Evolutionary conservation across 1,140 invertebrate genomes (phyloP).

Genomic region (Trichoplusia ni): DNA sequence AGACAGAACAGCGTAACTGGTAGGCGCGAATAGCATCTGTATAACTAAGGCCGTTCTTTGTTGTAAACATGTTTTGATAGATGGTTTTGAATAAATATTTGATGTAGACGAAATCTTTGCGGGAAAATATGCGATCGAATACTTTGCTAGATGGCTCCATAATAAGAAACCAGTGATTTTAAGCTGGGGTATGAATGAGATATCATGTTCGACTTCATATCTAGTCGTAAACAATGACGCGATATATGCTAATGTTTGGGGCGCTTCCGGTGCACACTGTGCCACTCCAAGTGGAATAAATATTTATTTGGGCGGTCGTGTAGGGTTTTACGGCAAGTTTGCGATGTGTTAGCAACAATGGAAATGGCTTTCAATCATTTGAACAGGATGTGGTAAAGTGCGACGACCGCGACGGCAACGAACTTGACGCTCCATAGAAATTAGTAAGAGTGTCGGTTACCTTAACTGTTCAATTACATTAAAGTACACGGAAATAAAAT

Average conservation of each 20-base stretch:
- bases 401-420: slow-evolving; percentile 61
- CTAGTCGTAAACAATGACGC: slow-evolving; percentile 32
- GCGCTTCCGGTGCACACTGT: slow-evolving; percentile 31
- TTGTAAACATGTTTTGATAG: slow-evolving; percentile 6
- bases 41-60: slow-evolving; percentile 2
- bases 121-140: slow-evolving; percentile 4
- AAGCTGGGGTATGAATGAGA: slow-evolving; percentile 5
- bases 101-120: slow-evolving; percentile 3
- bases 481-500: too few species aligned
- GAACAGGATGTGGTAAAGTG: slow-evolving; percentile 64
- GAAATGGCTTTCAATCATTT: slow-evolving; percentile 46
- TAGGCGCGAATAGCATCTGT: slow-evolving; percentile 2
- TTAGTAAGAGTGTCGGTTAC: slow-evolving; percentile 28
- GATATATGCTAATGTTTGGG: slow-evolving; percentile 34
- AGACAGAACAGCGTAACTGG: neutral
- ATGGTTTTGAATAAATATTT: slow-evolving; percentile 7
- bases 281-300: slow-evolving; percentile 33
- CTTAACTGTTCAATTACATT: slow-evolving; percentile 9
- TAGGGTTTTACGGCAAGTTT: slow-evolving; percentile 10
- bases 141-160: too few species aligned
- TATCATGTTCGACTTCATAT: slow-evolving; percentile 5
- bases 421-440: slow-evolving; percentile 59
- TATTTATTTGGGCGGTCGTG: slow-evolving; percentile 41
- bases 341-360: slow-evolving; percentile 49
- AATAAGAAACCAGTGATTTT: too few species aligned